Percentiles rank a stretch among this genome's conserved stretches.
These are phyloP conservation scores for Neolamprologus cancellatus DNA, from an alignment of 2,113 vertebrate genomes.

Conservation along the genomic window DNA sequence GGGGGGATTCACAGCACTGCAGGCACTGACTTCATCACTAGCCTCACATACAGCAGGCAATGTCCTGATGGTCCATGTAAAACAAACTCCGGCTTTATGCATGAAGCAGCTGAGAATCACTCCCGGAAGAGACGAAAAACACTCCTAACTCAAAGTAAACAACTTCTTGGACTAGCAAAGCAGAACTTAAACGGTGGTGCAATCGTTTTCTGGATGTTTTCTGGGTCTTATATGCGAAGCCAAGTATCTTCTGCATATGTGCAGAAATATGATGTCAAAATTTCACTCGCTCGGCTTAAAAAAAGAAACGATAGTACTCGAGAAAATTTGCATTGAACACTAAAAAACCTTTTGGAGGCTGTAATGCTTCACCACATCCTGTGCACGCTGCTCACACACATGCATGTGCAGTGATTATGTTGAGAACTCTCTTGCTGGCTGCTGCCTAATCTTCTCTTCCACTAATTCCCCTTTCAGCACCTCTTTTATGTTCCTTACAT, in stretches of 20 bases:
- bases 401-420: neutral
- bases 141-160: neutral
- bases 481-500: neutral
- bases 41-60: neutral
- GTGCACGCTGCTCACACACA: neutral
- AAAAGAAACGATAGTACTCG: neutral
- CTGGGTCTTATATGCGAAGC: neutral
- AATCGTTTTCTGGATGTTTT: neutral
- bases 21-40: constrained; percentile 20
- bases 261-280: neutral
- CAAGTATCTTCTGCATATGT: neutral
- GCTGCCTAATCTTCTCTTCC: neutral
- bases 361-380: neutral
- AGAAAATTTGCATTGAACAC: neutral
- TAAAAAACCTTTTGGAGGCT: neutral
- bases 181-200: neutral
- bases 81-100: neutral
- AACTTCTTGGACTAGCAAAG: neutral
- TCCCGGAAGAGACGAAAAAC: neutral
- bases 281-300: neutral
- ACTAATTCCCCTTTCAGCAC: neutral
- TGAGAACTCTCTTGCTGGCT: neutral
- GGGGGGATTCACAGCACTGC: constrained; percentile 20
- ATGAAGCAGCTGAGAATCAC: neutral
- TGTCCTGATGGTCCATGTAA: neutral